Percentiles rank a stretch among this genome's conserved stretches.
These are phyloP conservation scores for Myotis planiceps DNA, from an alignment of 2,797 vertebrate genomes.

Conservation along the genomic window DNA sequence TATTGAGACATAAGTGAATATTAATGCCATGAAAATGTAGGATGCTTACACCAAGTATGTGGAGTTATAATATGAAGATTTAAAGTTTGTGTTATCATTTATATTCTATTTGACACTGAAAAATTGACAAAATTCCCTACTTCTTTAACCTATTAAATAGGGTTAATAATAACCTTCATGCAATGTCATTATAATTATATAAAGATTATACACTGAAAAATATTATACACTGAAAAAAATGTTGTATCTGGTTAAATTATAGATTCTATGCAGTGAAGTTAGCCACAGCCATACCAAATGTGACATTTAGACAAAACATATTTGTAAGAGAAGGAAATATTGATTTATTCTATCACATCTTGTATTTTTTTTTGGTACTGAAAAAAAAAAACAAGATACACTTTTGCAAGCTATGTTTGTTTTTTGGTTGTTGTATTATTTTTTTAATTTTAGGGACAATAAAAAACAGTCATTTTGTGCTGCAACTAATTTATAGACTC, in stretches of 20 bases:
- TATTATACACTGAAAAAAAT: background rate
- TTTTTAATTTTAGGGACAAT: background rate
- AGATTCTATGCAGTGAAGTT: background rate
- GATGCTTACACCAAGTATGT: background rate
- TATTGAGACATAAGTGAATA: slow-evolving; percentile 64
- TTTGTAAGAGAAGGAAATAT: slow-evolving; percentile 1
- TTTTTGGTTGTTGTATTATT: background rate
- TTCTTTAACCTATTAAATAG: background rate
- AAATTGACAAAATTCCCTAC: background rate
- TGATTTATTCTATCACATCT: background rate
- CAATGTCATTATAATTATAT: background rate
- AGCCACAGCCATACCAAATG: background rate
- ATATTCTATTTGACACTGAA: background rate
- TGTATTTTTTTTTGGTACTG: background rate
- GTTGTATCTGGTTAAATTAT: background rate
- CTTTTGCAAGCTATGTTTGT: background rate
- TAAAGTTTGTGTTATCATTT: background rate
- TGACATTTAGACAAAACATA: background rate
- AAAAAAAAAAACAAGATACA: slow-evolving; percentile 40
- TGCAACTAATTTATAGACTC: background rate
- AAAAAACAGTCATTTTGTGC: background rate
- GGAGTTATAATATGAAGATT: background rate
- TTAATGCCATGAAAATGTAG: slow-evolving; percentile 53
- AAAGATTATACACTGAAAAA: background rate
- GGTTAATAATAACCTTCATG: background rate